Conservation (phyloP, 2,797 vertebrate species). For the Premnoplex brunnescens region DNA sequence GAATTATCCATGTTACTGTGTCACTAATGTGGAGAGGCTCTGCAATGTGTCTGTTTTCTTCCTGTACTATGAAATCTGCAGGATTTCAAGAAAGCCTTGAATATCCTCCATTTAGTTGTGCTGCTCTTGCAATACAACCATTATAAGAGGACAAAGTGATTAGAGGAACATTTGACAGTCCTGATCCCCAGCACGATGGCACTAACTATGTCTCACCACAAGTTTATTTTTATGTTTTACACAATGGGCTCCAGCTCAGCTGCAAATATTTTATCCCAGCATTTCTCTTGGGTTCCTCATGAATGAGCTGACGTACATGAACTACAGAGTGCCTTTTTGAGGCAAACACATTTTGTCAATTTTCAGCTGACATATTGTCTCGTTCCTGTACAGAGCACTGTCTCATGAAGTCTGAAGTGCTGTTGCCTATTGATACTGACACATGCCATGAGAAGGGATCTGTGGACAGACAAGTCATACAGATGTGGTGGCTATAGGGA, state of each 20-base stretch:
- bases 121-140: neutral
- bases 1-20: neutral
- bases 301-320: neutral
- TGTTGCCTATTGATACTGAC: neutral
- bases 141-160: neutral
- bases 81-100: neutral
- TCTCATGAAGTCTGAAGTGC: neutral
- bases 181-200: neutral
- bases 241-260: neutral
- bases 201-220: neutral
- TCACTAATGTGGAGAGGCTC: neutral
- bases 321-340: neutral
- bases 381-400: neutral
- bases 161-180: neutral
- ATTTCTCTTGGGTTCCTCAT: neutral
- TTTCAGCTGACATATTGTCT: neutral
- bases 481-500: neutral
- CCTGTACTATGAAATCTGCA: neutral
- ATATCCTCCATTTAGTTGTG: neutral
- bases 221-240: constrained; percentile 9
- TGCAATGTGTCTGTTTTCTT: neutral
- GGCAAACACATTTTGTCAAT: neutral
- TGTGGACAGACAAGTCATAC: neutral
- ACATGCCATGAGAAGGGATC: neutral
- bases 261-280: neutral